These are phyloP conservation scores for Drosophila orosa DNA, from an alignment of 1,140 invertebrate genomes.

Conservation along the genomic window DNA sequence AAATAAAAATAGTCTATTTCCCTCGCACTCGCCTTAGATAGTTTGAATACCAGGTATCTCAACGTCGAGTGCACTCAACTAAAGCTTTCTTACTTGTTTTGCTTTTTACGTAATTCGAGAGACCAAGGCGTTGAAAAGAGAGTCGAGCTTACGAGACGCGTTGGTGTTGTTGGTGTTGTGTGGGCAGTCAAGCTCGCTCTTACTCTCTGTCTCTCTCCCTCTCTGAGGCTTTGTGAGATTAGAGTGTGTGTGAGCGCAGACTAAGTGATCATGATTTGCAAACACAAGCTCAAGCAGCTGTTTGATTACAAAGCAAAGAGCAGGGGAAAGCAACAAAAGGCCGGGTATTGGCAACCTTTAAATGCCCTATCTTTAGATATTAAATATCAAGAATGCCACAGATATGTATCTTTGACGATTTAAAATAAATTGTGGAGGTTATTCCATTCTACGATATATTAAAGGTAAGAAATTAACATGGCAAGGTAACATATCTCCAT, in stretches of 20 bases:
- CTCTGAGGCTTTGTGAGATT: neutral
- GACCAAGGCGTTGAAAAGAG: slow-evolving; percentile 29
- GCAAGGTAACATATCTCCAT: too few species aligned
- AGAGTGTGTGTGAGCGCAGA: slow-evolving; percentile 14
- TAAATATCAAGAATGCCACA: too few species aligned
- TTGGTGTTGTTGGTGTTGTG: slow-evolving; percentile 29
- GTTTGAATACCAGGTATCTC: neutral
- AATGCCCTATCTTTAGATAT: slow-evolving; percentile 13
- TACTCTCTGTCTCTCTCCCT: slow-evolving; percentile 3
- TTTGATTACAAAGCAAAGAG: slow-evolving; percentile 49
- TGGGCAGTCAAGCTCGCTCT: slow-evolving; percentile 33
- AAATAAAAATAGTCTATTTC: too few species aligned
- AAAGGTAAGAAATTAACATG: too few species aligned
- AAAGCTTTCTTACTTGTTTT: neutral
- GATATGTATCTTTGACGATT: neutral
- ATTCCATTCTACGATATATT: too few species aligned
- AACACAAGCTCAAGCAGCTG: slow-evolving; percentile 63
- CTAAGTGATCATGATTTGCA: slow-evolving; percentile 65
- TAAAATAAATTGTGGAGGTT: too few species aligned
- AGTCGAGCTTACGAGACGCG: slow-evolving; percentile 46
- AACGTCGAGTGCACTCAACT: neutral
- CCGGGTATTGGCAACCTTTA: neutral
- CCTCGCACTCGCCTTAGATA: neutral
- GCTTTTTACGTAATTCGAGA: slow-evolving; percentile 66
- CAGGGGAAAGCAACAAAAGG: neutral